A percentile compares a stretch with the other conserved stretches of the same genome.
Conservation (phyloP, 2,113 vertebrate genomes). For the Dolichallabes microphthalmus region DNA sequence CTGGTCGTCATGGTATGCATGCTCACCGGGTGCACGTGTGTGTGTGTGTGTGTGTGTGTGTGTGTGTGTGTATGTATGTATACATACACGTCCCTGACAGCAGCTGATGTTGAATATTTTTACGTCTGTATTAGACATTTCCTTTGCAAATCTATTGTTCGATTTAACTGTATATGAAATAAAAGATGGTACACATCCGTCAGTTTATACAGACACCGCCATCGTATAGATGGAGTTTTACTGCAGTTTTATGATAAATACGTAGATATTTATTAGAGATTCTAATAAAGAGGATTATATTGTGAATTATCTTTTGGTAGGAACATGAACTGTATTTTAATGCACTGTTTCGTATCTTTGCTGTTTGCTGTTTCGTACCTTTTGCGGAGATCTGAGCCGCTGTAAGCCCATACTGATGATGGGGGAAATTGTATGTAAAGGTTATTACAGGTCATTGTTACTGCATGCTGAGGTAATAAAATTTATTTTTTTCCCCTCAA, state of each 20-base stretch:
- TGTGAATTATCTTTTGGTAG: constrained; percentile 79
- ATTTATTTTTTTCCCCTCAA: constrained; percentile 46
- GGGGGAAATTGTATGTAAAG: constrained; percentile 52
- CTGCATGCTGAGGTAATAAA: constrained; percentile 95
- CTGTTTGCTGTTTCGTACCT: constrained; percentile 26
- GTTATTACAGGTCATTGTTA: constrained; percentile 76
- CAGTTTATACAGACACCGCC: constrained; percentile 96
- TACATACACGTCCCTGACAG: constrained; percentile 58
- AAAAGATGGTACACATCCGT: constrained; percentile 97
- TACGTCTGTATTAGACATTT: constrained; percentile 99
- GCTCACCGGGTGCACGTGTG: constrained; percentile 79
- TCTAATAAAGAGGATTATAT: constrained; percentile 66
- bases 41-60: no score
- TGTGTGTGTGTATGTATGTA: no score
- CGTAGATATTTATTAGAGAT: constrained; percentile 72
- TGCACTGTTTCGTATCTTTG: constrained; percentile 69
- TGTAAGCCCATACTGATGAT: constrained; percentile 78
- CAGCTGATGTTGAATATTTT: constrained; percentile 93
- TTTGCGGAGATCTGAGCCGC: constrained; percentile 78
- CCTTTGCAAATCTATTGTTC: constrained; percentile 99
- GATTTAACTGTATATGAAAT: constrained; percentile 98
- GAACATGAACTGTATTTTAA: constrained; percentile 85
- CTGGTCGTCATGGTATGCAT: constrained; percentile 80
- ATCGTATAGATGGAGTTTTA: constrained; percentile 95
- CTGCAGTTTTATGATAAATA: constrained; percentile 91